Evolutionary conservation across 1,140 invertebrate genomes (phyloP), one percentile per base, ranked within the genome.

Genomic region (Paralvinella palmiformis): DNA sequence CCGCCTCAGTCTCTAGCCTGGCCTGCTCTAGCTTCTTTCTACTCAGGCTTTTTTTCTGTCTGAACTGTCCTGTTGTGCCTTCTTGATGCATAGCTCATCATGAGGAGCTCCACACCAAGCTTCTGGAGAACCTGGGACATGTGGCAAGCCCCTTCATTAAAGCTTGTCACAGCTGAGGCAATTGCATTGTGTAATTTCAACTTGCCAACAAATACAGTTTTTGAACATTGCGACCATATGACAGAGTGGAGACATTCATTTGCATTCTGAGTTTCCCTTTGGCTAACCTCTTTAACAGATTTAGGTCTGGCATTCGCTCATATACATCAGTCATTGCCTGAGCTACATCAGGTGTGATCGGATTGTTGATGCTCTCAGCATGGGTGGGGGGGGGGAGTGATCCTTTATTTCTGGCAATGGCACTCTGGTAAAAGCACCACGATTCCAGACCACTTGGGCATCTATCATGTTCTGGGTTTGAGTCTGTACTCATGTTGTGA

Each of bases 181-280:
- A 52, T 29, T 6, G 0, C 48, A 4, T 29, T 29, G 24, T 52
- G 48, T 7, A 52, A 7, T 22, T 52, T 52, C 48, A 22, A 7
- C 24, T 22, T 22, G 2, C 24, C 24, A 10, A 52, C 60, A 62
- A 62, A 62, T 24, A 44, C 44, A 1, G 44, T 52, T 32, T 53
- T 62, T 3, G 60, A 35, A 15, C 36, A n/a, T 15, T 20, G 41
- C 5, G 17, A 50, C 41, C 60, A 62, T 29, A 62, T 27, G 41
- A 52, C 31, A 2, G 60, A 53, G 20, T 62, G 60, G 4, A 62
- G 41, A 22, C 37, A 62, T 31, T 62, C 60, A 33, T 53, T 62
- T 15, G 22, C 48, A 31, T 62, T 62, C 27, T 62, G 60, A 13
- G 60, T 53, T 52, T 36, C n/a, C 44, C 44, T 20, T 45, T 29